Evolutionary conservation across 2,888 invertebrate genomes (phyloP).

Genomic region (Tortrix viridana): DNA sequence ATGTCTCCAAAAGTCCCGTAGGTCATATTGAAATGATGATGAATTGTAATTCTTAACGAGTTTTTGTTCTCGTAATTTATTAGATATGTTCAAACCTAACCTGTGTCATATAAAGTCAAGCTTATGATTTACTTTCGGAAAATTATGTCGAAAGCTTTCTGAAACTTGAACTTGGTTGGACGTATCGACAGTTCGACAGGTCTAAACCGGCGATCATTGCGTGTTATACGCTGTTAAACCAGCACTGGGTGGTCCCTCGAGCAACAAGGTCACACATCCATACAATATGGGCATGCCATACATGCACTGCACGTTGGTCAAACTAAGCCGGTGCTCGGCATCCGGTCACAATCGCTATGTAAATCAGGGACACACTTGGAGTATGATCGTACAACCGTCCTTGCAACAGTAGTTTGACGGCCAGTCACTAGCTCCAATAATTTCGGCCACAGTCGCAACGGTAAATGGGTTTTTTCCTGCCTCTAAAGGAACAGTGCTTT

Average conservation of each 20-base stretch:
- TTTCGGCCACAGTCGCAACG: slow-evolving; percentile 32
- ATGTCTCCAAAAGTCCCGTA: slow-evolving; percentile 7
- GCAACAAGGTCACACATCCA: slow-evolving; percentile 46
- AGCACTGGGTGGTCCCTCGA: slow-evolving; percentile 40
- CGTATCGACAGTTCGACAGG: slow-evolving; percentile 10
- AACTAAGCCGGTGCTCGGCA: slow-evolving; percentile 60
- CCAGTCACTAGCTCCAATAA: slow-evolving; percentile 29
- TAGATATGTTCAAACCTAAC: background rate
- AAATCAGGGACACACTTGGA: slow-evolving; percentile 66
- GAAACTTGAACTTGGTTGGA: background rate
- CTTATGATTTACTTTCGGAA: background rate
- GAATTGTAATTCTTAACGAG: slow-evolving; percentile 22
- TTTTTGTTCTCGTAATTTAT: background rate
- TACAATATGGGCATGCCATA: slow-evolving; percentile 48
- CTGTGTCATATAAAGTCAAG: background rate
- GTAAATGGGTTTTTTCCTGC: slow-evolving; percentile 29
- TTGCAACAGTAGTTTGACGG: slow-evolving; percentile 57
- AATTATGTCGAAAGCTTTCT: slow-evolving; percentile 3
- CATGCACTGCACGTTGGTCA: slow-evolving; percentile 65
- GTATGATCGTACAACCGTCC: slow-evolving; percentile 62
- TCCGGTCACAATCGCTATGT: slow-evolving; percentile 74
- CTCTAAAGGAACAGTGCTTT: slow-evolving; percentile 21
- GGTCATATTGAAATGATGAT: slow-evolving; percentile 31
- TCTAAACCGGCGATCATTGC: slow-evolving; percentile 15
- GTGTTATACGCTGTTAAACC: slow-evolving; percentile 30